Conservation (phyloP, 2,888 invertebrate genomes). For the Acanthococcus lagerstroemiae region DNA sequence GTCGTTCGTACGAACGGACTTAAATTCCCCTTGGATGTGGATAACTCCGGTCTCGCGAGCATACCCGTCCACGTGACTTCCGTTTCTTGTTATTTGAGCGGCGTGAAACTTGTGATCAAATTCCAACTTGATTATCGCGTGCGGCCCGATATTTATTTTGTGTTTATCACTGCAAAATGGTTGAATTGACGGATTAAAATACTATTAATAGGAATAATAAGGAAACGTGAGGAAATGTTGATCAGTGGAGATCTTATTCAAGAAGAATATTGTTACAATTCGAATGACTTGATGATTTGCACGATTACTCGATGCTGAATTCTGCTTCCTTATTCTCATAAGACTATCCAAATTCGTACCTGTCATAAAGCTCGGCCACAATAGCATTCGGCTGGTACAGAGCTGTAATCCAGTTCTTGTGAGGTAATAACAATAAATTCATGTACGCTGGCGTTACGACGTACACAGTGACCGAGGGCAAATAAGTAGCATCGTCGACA, state of each 20-base stretch:
- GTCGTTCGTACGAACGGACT: slow-evolving; percentile 42
- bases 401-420: slow-evolving; percentile 64
- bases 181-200: no score
- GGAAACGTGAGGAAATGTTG: no score
- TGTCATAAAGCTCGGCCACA: slow-evolving; percentile 55
- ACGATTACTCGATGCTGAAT: no score
- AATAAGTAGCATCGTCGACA: slow-evolving; percentile 44
- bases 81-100: slow-evolving; percentile 46
- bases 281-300: no score
- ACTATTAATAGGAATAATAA: no score
- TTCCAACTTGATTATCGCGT: slow-evolving; percentile 13
- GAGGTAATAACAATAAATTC: slow-evolving; percentile 55
- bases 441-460: slow-evolving; percentile 61
- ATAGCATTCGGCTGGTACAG: slow-evolving; percentile 60
- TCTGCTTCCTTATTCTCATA: no score
- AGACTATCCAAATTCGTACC: no score
- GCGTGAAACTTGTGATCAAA: neutral
- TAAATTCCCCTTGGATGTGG: slow-evolving; percentile 47
- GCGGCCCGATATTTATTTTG: slow-evolving; percentile 50
- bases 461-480: slow-evolving; percentile 55
- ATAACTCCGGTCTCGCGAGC: slow-evolving; percentile 50
- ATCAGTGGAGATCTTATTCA: no score
- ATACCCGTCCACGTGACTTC: slow-evolving; percentile 58
- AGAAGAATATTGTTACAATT: no score
- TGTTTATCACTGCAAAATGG: slow-evolving; percentile 51